Evolutionary conservation across 2,888 invertebrate genomes (phyloP).

Genomic region (Mesorhabditis spiculigera): DNA sequence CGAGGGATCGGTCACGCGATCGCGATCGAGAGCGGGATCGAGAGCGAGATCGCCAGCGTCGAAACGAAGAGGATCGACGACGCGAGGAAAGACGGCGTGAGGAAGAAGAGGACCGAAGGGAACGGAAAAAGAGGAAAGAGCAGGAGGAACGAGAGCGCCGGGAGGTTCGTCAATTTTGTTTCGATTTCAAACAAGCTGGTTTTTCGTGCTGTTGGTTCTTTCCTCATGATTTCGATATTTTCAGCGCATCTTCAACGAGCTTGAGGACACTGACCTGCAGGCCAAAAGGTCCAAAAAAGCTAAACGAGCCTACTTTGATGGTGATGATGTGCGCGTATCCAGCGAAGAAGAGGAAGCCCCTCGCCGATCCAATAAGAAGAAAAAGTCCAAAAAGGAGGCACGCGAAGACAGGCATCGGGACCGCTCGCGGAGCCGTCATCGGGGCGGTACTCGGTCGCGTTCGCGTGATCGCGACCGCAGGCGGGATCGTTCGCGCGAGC

Average conservation of each 20-base stretch:
- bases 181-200: too few species aligned
- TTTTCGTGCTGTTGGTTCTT: too few species aligned
- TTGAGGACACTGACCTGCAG: too few species aligned
- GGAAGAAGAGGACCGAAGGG: too few species aligned
- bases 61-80: slow-evolving; percentile 4
- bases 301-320: background rate
- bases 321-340: background rate
- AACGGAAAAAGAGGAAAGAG: too few species aligned
- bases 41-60: slow-evolving; percentile 8
- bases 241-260: too few species aligned
- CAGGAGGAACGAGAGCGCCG: too few species aligned
- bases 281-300: background rate
- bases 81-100: too few species aligned
- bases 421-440: slow-evolving; percentile 9
- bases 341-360: background rate
- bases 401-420: slow-evolving; percentile 7
- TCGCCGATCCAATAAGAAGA: too few species aligned
- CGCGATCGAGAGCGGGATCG: slow-evolving; percentile 14
- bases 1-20: slow-evolving; percentile 10
- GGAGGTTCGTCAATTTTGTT: too few species aligned
- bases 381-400: slow-evolving; percentile 12
- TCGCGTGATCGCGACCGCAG: slow-evolving; percentile 29
- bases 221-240: too few species aligned
- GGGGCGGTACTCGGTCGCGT: slow-evolving; percentile 13
- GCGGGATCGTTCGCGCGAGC: slow-evolving; percentile 9